These are phyloP conservation scores for Urocynchramus pylzowi DNA, from an alignment of 2,113 vertebrate species.

Conservation along the genomic window DNA sequence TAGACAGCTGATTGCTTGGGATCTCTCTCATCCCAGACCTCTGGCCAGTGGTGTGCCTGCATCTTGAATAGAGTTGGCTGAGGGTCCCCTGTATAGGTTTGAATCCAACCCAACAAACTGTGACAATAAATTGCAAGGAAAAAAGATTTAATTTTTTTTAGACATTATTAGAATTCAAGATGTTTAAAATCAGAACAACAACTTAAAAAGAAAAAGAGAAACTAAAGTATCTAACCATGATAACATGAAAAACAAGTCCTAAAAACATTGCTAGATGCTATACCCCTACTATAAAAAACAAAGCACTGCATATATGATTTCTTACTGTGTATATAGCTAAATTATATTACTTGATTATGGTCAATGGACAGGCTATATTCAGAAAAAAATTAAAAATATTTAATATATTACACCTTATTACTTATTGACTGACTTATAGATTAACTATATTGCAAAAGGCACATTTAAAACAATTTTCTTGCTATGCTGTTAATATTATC, in stretches of 20 bases:
- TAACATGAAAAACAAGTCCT: background rate
- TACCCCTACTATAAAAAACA: background rate
- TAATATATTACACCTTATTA: background rate
- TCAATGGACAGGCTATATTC: background rate
- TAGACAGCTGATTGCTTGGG: background rate
- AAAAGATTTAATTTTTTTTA: background rate
- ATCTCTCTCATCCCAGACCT: background rate
- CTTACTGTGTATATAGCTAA: background rate
- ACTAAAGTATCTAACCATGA: background rate
- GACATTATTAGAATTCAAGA: background rate
- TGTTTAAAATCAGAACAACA: background rate
- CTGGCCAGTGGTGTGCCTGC: background rate
- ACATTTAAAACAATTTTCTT: background rate
- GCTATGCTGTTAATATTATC: background rate
- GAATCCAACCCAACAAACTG: background rate
- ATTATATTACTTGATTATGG: background rate
- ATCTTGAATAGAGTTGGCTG: background rate
- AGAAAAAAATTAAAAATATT: background rate
- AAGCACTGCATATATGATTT: background rate
- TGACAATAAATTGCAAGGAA: background rate
- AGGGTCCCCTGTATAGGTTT: background rate
- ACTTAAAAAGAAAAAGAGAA: background rate
- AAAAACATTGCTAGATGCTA: background rate
- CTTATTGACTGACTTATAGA: background rate
- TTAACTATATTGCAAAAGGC: background rate